Evolutionary conservation across 92 coral and sea anemone genomes (phyloP).

Genomic region (Phenganax subtilis): DNA sequence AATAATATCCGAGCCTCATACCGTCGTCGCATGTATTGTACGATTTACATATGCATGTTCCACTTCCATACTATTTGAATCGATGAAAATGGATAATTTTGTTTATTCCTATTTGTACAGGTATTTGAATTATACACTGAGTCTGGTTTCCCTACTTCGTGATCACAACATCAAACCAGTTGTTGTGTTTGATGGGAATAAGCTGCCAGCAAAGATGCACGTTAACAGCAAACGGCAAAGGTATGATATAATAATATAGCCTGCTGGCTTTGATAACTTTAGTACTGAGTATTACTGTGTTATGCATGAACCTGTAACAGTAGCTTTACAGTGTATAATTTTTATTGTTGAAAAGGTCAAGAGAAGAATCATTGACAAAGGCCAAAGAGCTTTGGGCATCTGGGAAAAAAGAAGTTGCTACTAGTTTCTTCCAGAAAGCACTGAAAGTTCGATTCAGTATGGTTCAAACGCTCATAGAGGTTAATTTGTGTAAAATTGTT

Average conservation of each 20-base stretch:
- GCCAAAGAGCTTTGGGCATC: constrained; percentile 33
- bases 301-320: too few relatives aligned
- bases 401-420: constrained; percentile 30
- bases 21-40: too few relatives aligned
- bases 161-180: constrained; percentile 33
- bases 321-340: too few relatives aligned
- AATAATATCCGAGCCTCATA: too few relatives aligned
- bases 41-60: too few relatives aligned
- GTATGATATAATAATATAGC: neutral
- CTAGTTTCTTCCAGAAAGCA: constrained; percentile 32
- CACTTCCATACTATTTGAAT: too few relatives aligned
- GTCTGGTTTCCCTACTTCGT: constrained; percentile 30
- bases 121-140: constrained; percentile 25
- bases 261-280: too few relatives aligned
- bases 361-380: constrained; percentile 30
- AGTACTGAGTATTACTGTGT: too few relatives aligned
- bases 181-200: constrained; percentile 35
- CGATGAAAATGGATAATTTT: too few relatives aligned
- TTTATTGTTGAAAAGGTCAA: constrained; percentile 11
- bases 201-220: constrained; percentile 37
- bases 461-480: constrained; percentile 34
- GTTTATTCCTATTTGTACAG: neutral
- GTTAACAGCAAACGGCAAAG: constrained; percentile 37
- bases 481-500: neutral
- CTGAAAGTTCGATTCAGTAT: constrained; percentile 31